Percentiles rank a stretch among this genome's conserved stretches.
These are phyloP conservation scores for Sminthopsis crassicaudata DNA, from an alignment of 2,113 vertebrate genomes.

Conservation along the genomic window DNA sequence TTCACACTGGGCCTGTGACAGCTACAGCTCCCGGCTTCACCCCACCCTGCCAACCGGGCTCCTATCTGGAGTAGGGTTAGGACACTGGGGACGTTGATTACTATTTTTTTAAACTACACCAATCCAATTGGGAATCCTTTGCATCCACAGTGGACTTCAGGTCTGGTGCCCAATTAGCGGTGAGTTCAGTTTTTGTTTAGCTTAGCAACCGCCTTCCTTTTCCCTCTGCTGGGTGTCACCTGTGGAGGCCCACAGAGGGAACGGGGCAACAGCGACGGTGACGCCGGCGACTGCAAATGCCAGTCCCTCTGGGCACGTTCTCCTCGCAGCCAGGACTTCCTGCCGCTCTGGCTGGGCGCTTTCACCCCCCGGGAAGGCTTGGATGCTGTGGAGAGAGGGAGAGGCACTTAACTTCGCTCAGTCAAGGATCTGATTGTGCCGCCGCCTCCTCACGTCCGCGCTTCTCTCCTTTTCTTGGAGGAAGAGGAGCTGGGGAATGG, in stretches of 20 bases:
- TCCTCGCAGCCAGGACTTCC: neutral
- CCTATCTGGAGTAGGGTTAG: neutral
- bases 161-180: slow-evolving; percentile 73
- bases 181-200: slow-evolving; percentile 80
- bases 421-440: neutral
- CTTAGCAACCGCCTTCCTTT: slow-evolving; percentile 80
- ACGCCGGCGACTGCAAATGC: neutral
- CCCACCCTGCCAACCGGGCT: neutral
- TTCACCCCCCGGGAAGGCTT: neutral
- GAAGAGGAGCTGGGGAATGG: neutral
- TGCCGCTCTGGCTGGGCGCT: neutral
- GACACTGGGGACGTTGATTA: neutral
- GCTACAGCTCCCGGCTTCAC: neutral
- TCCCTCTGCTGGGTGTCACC: slow-evolving; percentile 22
- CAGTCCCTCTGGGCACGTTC: neutral
- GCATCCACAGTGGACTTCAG: neutral
- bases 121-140: neutral
- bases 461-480: neutral
- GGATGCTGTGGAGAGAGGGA: neutral
- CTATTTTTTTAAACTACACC: slow-evolving; percentile 64
- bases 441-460: neutral
- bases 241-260: neutral
- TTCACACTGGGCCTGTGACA: neutral
- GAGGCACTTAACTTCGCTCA: neutral
- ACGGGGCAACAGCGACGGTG: neutral